Base-by-base conservation (phyloP, 2,113 vertebrate species). In the Elachura formosa region DNA sequence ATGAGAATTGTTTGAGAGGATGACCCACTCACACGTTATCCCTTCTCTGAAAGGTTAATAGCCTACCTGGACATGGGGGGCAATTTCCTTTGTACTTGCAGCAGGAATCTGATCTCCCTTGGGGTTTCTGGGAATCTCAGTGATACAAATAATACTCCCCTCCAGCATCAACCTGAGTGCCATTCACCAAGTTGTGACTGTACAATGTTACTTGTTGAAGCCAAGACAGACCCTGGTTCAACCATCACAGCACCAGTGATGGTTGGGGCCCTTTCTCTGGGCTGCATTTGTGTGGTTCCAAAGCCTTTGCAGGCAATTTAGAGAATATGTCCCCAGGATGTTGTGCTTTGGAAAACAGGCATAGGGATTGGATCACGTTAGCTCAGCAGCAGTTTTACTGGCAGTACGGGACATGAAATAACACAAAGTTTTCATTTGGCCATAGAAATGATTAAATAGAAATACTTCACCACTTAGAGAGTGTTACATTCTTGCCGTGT, bases 341-440 rank as follows among this genome's bases (percentile, higher is more conserved):
- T 48, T 71, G 38, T 78, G 43, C 79, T 93, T 83, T 90, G 75
- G 64, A 85, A 93, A 92, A 59, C 29, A 52, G 67, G 55, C 84
- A 9, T 14, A 43, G 59, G 28, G 82, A 54, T 15, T 71, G 91
- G 78, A 84, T 51, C 6, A 8, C 52, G 55, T 87, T 89, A 88
- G 82, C 71, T 95, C 78, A 96, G 93, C 91, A 91, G 91, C 5
- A 1, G 63, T 85, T 95, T 93, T 91, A 91, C 46, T 91, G 41
- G 84, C 79, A 80, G n/a, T 74, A 21, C 52, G 62, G 82, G 82
- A 76, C 20, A 12, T 67, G 55, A 94, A 95, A 58, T 87, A 91
- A 73, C 71, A 81, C 31, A 34, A 59, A 87, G 67, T 90, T 93
- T 91, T 96, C 18, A 41, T 91, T 78, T 93, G 78, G 72, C 63